Percentiles rank a stretch among this genome's conserved stretches.
These are phyloP conservation scores for Apis dorsata DNA, from an alignment of 1,140 invertebrate genomes.

Conservation along the genomic window DNA sequence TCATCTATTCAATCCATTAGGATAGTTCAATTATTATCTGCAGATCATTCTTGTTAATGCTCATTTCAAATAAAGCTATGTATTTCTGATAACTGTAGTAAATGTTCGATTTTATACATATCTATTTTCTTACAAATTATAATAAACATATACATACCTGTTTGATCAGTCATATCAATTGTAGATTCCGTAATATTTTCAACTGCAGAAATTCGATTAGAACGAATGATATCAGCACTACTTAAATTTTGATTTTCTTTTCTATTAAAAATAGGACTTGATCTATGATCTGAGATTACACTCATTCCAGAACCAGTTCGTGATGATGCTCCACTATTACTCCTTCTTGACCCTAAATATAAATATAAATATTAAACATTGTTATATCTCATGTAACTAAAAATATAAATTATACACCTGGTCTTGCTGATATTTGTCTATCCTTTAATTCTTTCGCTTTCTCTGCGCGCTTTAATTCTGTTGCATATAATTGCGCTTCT, in stretches of 20 bases:
- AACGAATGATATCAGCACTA: constrained; percentile 58
- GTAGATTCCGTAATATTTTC: constrained; percentile 48
- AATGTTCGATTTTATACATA: background rate
- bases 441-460: constrained; percentile 87
- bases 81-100: constrained; percentile 31
- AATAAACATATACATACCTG: constrained; percentile 41
- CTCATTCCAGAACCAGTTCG: constrained; percentile 81
- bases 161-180: constrained; percentile 50
- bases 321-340: constrained; percentile 82
- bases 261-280: constrained; percentile 66
- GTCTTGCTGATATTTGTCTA: constrained; percentile 81
- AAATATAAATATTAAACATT: constrained; percentile 25
- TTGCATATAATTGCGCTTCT: constrained; percentile 88
- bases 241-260: constrained; percentile 67
- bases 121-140: background rate
- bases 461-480: constrained; percentile 91
- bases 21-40: constrained; percentile 60
- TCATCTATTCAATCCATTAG: constrained; percentile 78
- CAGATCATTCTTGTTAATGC: constrained; percentile 72
- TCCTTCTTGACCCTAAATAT: constrained; percentile 79
- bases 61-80: constrained; percentile 49
- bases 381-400: constrained; percentile 3
- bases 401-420: constrained; percentile 75
- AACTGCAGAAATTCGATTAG: constrained; percentile 50
- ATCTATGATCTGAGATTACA: constrained; percentile 77